Base-by-base conservation (phyloP, 2,888 invertebrate species). In the Sthenelais limicola region DNA sequence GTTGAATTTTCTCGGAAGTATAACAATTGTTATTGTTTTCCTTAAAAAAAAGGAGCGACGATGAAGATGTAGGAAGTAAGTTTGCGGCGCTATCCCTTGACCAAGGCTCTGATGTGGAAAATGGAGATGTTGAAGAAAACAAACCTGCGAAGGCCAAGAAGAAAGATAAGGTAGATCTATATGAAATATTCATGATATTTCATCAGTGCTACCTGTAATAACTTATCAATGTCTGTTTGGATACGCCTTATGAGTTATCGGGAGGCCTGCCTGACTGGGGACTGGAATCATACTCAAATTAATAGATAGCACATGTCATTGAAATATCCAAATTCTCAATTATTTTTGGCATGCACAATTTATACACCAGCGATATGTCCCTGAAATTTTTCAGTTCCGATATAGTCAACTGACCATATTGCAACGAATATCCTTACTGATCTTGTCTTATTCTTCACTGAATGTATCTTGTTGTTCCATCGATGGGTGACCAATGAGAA, bases 61-160 rank as follows among this genome's bases (percentile, higher is more conserved):
- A 82, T 67, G 80, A 83, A 58, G 81, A 83, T 67, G 78, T 82
- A 52, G 81, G 81, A 54, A 75, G 72, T 52, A 82, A 84, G 72
- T 77, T 83, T 66, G 81, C 79, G 28, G 73, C 79, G 5, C 72
- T 83, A 62, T 80, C 81, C 48, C 51, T 84, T 26, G 80, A 82
- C 26, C 74, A 74, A 32, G 71, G 51, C 30, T 74, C 74, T 28
- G 74, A 74, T 15, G 35, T 48, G 33, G 32, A 47, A 2, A 68
- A 72, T 24, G 72, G 68, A 3, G 51, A 73, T 2, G 74, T 74
- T 32, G 79, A 77, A 28, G 51, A 51, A 3, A 5, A 26, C 15
- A 49, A 48, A n/a, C 75, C 70, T 5, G 67, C 47, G 18, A 76
- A 77, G 38, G 72, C 72, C 38, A 69, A 73, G 38, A 71, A 76